Evolutionary conservation across 2,113 vertebrate genomes (phyloP).

Genomic region (Ivindomyrus marchei): DNA sequence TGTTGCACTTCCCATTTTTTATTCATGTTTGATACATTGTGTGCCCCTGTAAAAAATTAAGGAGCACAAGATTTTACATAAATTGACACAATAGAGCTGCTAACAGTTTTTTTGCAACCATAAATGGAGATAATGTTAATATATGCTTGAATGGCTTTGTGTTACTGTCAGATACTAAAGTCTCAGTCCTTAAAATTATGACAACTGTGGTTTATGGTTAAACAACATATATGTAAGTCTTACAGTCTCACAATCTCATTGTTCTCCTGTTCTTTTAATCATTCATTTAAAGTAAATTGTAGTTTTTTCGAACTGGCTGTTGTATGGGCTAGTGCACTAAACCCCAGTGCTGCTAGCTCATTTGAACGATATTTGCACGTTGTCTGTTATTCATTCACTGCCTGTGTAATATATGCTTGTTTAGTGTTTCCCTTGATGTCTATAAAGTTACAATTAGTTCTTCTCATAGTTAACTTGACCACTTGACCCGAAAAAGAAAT

Average conservation of each 20-base stretch:
- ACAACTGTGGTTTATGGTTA: not conserved
- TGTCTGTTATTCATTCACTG: not conserved
- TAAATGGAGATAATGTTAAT: not conserved
- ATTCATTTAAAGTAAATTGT: not conserved
- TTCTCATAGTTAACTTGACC: not conserved
- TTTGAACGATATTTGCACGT: not conserved
- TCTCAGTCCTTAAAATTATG: not conserved
- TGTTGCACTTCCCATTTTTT: not conserved
- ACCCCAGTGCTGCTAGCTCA: not conserved
- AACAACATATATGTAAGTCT: not conserved
- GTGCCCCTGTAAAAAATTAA: not conserved
- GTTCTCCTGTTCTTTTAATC: not conserved
- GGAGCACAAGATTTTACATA: not conserved
- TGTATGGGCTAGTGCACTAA: not conserved
- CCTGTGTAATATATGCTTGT: not conserved
- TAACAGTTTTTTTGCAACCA: not conserved
- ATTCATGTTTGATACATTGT: not conserved
- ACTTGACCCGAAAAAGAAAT: not conserved
- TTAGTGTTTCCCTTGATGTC: not conserved
- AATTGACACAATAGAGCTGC: not conserved
- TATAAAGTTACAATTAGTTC: not conserved
- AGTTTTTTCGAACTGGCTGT: not conserved
- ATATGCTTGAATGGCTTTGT: not conserved
- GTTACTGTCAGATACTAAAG: not conserved
- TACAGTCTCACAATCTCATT: not conserved